Conservation (phyloP, 64 coral and sea anemone species). For the Stylophora pistillata region DNA sequence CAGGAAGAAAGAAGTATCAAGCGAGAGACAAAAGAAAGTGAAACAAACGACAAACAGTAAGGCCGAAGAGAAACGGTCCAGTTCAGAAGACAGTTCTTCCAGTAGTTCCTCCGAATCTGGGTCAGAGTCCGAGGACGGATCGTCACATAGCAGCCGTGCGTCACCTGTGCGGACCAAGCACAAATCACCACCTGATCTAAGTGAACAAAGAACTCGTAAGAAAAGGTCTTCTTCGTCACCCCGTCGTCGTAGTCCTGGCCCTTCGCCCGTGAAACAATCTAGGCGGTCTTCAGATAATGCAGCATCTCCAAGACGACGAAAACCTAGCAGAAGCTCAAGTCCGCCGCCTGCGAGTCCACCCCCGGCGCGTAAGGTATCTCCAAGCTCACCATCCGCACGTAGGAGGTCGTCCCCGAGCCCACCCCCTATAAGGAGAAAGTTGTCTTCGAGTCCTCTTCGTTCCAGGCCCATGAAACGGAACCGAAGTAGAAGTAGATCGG, state of each 20-base stretch:
- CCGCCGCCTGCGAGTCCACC: conserved; percentile 27
- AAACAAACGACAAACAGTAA: not conserved
- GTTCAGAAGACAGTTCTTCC: conserved; percentile 44
- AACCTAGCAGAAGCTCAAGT: conserved; percentile 10
- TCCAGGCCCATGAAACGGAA: not conserved
- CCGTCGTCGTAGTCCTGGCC: not conserved
- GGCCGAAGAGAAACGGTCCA: not conserved
- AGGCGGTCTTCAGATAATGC: not conserved
- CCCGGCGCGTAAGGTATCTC: not conserved
- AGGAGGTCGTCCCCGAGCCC: not conserved
- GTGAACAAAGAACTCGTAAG: not conserved
- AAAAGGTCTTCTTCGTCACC: not conserved
- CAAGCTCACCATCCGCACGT: not conserved
- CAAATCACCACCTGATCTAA: not conserved
- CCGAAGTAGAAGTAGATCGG: conserved; percentile 11
- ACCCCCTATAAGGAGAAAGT: not conserved
- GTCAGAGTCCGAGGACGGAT: conserved; percentile 17
- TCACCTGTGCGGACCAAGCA: not conserved
- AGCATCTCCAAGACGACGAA: not conserved
- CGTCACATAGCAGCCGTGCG: not conserved
- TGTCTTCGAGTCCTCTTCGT: conserved; percentile 1
- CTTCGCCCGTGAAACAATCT: not conserved
- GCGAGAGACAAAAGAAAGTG: not conserved
- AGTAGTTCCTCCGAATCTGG: conserved; percentile 27
- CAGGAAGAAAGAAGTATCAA: not conserved